These are phyloP conservation scores for Epinephelus coioides DNA, from an alignment of 2,797 vertebrate genomes.

Conservation along the genomic window DNA sequence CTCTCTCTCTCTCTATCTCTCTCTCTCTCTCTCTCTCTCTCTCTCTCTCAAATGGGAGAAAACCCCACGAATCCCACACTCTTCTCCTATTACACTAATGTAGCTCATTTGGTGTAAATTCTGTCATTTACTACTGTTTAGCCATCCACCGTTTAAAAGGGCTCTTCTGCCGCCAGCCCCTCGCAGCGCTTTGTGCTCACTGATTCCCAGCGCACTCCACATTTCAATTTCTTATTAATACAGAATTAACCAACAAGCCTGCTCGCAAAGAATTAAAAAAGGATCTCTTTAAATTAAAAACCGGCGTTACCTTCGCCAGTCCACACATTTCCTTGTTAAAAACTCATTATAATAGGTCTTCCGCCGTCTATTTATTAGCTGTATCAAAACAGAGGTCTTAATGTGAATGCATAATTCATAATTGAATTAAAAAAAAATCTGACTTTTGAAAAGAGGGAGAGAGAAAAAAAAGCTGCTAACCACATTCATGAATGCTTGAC, in stretches of 20 bases:
- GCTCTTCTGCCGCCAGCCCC: slow-evolving; percentile 67
- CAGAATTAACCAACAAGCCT: slow-evolving; percentile 83
- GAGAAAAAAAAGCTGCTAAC: slow-evolving; percentile 75
- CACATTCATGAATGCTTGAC: slow-evolving; percentile 80
- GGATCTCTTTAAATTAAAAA: slow-evolving; percentile 85
- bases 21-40: not conserved
- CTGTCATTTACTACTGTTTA: slow-evolving; percentile 83
- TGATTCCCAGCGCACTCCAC: slow-evolving; percentile 77
- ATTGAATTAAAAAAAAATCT: slow-evolving; percentile 81
- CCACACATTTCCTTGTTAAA: slow-evolving; percentile 82
- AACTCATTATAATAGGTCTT: slow-evolving; percentile 83
- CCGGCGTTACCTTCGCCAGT: slow-evolving; percentile 71
- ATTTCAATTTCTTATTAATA: slow-evolving; percentile 86
- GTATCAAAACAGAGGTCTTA: slow-evolving; percentile 86
- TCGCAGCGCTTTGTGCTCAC: slow-evolving; percentile 68
- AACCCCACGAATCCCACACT: slow-evolving; percentile 59
- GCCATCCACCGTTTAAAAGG: slow-evolving; percentile 74
- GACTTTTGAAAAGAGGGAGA: slow-evolving; percentile 69
- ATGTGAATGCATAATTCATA: slow-evolving; percentile 87
- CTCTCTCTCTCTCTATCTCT: not conserved
- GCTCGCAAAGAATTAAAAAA: slow-evolving; percentile 74
- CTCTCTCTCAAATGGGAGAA: slow-evolving; percentile 56
- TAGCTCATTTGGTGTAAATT: slow-evolving; percentile 79
- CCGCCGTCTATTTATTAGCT: slow-evolving; percentile 84
- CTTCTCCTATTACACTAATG: slow-evolving; percentile 79